Evolutionary conservation across 2,888 invertebrate species (phyloP), one percentile per base, ranked within the genome.

Genomic region (Brachylomia viminalis): DNA sequence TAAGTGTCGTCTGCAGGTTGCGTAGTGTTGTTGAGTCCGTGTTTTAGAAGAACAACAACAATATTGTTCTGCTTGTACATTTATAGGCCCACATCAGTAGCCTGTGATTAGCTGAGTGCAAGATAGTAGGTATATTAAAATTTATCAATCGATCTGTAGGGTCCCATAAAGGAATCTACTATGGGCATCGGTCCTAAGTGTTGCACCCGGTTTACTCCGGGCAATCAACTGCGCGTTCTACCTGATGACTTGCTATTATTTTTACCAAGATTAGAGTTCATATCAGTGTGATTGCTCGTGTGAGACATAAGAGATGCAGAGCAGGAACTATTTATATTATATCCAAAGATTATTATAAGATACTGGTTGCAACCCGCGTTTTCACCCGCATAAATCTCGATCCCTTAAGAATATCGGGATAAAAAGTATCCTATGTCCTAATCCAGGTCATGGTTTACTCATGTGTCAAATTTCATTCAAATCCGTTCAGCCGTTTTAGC

Each of bases 1-100:
- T 52, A n/a, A 4, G 23, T 49, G 49, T 47, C 33, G 17, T 59
- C 42, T 76, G 49, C 59, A 78, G 70, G 27, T 79, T 45, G 6
- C 13, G 6, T 20, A 30, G 47, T 67, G 17, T 7, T 42, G 6
- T 20, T 17, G 3, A 33, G 10, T 59, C 17, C 5, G 15, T 42
- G 23, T 49, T 49, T 30, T 30, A n/a, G n/a, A n/a, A n/a, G n/a
- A n/a, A 72, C 33, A 27, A 20, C 15, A 38, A 49, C 38, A 71
- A 49, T 38, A 70, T n/a, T 47, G n/a, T 33, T 33, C 8, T 47
- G n/a, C n/a, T 64, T 10, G 33, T 10, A 4, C 0, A 20, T 33
- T 20, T 58, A 20, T 59, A 59, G 42, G 42, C 20, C 7, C 17
- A 20, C 27, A 56, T 56, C 56, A 56, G 27, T 56, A 27, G 7